phyloP scores from a whole-genome alignment of 2,888 invertebrate genomes.

The Drosophila bunnanda region DNA sequence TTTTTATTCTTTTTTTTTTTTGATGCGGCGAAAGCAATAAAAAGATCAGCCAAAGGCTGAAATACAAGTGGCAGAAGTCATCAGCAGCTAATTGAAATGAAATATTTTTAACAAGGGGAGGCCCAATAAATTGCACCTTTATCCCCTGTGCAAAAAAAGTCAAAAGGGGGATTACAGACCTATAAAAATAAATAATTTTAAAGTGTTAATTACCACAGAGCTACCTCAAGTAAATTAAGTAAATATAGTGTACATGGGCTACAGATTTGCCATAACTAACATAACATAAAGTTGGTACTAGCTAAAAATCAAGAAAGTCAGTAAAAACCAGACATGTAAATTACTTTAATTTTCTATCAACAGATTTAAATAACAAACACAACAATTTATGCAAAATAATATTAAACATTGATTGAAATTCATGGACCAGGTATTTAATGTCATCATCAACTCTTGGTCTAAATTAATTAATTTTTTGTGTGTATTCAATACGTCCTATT shows the following conservation, averaged over 20 bases:
- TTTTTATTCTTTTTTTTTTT: conserved; percentile 11
- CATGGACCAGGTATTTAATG: conserved; percentile 10
- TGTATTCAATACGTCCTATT: conserved; percentile 16
- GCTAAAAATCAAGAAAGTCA: neutral
- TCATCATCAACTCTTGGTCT: conserved; percentile 20
- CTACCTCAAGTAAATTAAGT: neutral
- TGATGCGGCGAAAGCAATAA: conserved; percentile 57
- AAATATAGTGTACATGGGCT: too few species aligned
- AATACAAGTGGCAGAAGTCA: conserved; percentile 36
- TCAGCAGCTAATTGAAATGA: conserved; percentile 40
- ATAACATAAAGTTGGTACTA: too few species aligned
- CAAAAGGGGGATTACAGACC: neutral
- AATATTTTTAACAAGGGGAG: conserved; percentile 66
- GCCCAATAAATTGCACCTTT: conserved; percentile 56
- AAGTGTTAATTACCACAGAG: neutral
- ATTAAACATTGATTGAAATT: conserved; percentile 15
- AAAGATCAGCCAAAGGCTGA: conserved; percentile 66
- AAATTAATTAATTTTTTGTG: conserved; percentile 28
- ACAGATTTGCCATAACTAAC: too few species aligned
- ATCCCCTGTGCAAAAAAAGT: neutral
- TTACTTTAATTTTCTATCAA: neutral
- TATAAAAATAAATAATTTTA: too few species aligned
- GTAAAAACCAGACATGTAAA: neutral
- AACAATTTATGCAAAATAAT: neutral
- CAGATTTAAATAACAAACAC: neutral